Evolutionary conservation across 1,140 invertebrate species (phyloP).

Genomic region (Solenopsis invicta): DNA sequence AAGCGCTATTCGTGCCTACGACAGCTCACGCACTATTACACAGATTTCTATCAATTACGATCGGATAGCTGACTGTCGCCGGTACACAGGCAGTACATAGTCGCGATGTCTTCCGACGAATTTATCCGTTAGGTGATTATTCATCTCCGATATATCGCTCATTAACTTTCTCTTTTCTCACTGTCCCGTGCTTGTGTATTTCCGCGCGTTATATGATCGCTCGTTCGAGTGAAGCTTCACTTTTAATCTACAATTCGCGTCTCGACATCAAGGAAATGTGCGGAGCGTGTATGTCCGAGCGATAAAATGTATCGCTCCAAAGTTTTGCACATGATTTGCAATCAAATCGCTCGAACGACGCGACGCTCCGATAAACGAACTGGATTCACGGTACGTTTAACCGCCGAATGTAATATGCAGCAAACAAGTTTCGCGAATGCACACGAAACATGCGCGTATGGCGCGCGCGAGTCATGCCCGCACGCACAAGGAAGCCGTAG

Average conservation of each 20-base stretch:
- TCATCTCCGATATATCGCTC: conserved; percentile 17
- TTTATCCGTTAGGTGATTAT: conserved; percentile 34
- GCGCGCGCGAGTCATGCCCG: conserved; percentile 11
- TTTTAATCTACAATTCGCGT: neutral
- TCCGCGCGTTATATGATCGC: too few relatives aligned
- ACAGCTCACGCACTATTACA: conserved; percentile 49
- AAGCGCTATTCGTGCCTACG: conserved; percentile 53
- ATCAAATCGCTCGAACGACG: conserved; percentile 47
- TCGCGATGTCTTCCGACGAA: neutral
- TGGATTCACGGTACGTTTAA: conserved; percentile 53
- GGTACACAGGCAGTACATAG: neutral
- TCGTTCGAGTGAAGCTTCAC: too few relatives aligned
- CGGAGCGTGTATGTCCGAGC: neutral
- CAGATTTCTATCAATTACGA: conserved; percentile 56
- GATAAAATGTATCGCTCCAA: conserved; percentile 16
- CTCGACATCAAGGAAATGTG: neutral
- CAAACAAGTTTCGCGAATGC: conserved; percentile 48
- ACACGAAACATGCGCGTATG: neutral
- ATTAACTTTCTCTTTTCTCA: neutral
- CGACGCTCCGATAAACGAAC: conserved; percentile 46
- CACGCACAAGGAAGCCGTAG: neutral
- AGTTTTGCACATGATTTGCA: conserved; percentile 29
- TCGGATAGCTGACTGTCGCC: conserved; percentile 1
- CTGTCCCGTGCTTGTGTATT: too few relatives aligned
- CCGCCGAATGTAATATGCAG: conserved; percentile 40